These are phyloP conservation scores for Cinclus mexicanus DNA, from an alignment of 2,113 vertebrate genomes.

Conservation along the genomic window DNA sequence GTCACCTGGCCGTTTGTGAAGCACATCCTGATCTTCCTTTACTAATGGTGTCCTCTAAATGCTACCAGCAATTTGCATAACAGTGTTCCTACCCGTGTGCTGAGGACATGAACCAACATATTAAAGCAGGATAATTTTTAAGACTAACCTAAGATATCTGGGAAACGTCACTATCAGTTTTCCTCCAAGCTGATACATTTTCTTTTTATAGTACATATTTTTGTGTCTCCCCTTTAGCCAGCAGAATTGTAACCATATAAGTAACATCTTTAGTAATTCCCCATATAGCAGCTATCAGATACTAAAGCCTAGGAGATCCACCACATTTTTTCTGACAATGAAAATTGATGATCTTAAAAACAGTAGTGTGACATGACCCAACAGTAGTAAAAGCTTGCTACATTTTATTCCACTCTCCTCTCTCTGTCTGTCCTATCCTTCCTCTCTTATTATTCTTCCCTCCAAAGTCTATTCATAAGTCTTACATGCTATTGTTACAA, in stretches of 20 bases:
- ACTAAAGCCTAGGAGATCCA: neutral
- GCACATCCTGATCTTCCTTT: neutral
- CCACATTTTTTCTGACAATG: neutral
- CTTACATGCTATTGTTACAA: neutral
- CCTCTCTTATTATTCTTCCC: neutral
- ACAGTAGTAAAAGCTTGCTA: neutral
- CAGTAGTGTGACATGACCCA: neutral
- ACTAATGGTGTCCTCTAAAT: neutral
- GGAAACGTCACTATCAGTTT: neutral
- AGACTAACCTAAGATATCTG: neutral
- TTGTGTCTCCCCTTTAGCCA: neutral
- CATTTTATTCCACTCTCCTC: neutral
- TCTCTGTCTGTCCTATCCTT: neutral
- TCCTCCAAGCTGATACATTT: neutral
- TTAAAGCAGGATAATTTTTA: neutral
- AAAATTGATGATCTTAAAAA: conserved; percentile 31
- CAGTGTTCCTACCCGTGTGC: neutral
- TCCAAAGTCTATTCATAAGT: neutral
- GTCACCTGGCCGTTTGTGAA: neutral
- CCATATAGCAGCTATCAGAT: conserved; percentile 1
- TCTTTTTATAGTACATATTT: neutral
- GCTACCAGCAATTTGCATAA: neutral
- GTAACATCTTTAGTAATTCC: neutral
- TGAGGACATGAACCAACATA: neutral
- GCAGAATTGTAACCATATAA: neutral